Conservation (phyloP, 2,797 vertebrate genomes). For the Caiman crocodilus region DNA sequence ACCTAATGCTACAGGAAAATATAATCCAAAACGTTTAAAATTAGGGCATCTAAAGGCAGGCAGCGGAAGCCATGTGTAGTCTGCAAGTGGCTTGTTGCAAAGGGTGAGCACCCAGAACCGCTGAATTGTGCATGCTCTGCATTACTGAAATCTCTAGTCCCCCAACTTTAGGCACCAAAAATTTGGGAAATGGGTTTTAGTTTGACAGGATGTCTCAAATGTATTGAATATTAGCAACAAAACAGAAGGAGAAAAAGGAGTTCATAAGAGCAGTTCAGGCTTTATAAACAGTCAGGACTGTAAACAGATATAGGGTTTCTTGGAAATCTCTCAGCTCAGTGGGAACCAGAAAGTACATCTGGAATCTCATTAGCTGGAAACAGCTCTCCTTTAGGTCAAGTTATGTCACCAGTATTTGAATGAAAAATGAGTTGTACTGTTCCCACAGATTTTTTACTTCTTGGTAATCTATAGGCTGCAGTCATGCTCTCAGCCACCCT, state of each 20-base stretch:
- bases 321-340: neutral
- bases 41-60: rapidly evolving
- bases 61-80: rapidly evolving
- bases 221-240: neutral
- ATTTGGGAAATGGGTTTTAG: conserved; percentile 6
- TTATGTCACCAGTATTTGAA: neutral
- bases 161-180: neutral
- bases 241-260: neutral
- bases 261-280: neutral
- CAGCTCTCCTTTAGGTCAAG: neutral
- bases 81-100: neutral
- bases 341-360: neutral
- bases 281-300: neutral
- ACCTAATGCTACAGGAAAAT: neutral
- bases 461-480: neutral
- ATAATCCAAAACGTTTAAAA: neutral
- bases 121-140: neutral
- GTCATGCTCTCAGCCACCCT: neutral
- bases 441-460: neutral
- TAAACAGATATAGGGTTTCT: neutral
- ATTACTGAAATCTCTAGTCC: too few species aligned
- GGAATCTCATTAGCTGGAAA: neutral
- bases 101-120: neutral
- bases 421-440: neutral
- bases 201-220: neutral